Evolutionary conservation across 2,797 vertebrate species (phyloP).

Genomic region (Coregonus sp.): DNA sequence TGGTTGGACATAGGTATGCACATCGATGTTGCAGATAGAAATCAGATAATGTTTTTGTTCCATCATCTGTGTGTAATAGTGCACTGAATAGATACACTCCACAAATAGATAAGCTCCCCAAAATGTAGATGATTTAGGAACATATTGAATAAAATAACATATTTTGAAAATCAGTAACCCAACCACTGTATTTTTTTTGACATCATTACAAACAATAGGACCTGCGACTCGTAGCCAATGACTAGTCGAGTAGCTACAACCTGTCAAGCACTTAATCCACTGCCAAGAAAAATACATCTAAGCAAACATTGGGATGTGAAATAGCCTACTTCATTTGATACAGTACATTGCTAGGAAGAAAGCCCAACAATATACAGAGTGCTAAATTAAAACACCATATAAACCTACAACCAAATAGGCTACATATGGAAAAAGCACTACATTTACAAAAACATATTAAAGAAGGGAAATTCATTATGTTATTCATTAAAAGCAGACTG

Average conservation of each 20-base stretch:
- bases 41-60: conserved; percentile 58
- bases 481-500: not conserved
- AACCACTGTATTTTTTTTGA: not conserved
- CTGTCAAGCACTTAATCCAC: not conserved
- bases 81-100: conserved; percentile 43
- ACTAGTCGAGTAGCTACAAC: not conserved
- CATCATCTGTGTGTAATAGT: conserved; percentile 41
- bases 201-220: not conserved
- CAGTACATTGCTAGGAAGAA: not conserved
- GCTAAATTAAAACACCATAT: not conserved
- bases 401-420: too few relatives aligned
- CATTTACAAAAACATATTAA: too few relatives aligned
- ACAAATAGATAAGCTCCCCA: conserved; percentile 35
- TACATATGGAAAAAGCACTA: too few relatives aligned
- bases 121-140: conserved; percentile 10
- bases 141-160: too few relatives aligned
- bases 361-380: not conserved
- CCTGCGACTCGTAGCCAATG: not conserved
- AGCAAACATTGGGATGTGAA: not conserved
- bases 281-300: not conserved
- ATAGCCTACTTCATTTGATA: not conserved
- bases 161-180: too few relatives aligned
- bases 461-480: not conserved
- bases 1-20: conserved; percentile 4
- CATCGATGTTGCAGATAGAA: conserved; percentile 55